Evolutionary conservation across 2,113 vertebrate genomes (phyloP).

Genomic region (Porphyrio hochstetteri): DNA sequence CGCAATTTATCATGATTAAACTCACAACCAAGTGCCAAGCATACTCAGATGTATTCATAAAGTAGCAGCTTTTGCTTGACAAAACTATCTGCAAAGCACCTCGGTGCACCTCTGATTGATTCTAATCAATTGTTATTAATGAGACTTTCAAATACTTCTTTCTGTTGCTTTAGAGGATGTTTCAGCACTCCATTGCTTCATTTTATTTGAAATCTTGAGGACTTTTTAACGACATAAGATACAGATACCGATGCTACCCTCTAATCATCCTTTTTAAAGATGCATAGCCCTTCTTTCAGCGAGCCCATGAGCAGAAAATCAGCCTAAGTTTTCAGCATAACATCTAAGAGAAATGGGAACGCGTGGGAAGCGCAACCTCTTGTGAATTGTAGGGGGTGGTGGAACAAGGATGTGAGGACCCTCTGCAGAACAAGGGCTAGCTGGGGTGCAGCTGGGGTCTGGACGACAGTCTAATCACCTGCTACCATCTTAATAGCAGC

Average conservation of each 20-base stretch:
- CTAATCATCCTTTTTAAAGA: background rate
- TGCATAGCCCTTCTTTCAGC: background rate
- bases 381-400: background rate
- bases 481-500: background rate
- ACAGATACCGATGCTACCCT: background rate
- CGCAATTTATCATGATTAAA: conserved; percentile 6
- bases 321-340: background rate
- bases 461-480: background rate
- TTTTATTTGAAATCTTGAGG: background rate
- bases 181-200: background rate
- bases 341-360: background rate
- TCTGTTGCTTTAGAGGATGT: background rate
- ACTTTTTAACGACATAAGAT: background rate
- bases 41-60: background rate
- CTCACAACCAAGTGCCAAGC: background rate
- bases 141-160: background rate
- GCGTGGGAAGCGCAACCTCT: background rate
- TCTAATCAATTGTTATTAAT: background rate
- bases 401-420: background rate
- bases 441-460: background rate
- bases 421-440: background rate
- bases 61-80: background rate
- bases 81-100: background rate
- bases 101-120: background rate
- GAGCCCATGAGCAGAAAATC: background rate